phyloP scores from a whole-genome alignment of 2,113 vertebrate genomes.

The Condylura cristata region DNA sequence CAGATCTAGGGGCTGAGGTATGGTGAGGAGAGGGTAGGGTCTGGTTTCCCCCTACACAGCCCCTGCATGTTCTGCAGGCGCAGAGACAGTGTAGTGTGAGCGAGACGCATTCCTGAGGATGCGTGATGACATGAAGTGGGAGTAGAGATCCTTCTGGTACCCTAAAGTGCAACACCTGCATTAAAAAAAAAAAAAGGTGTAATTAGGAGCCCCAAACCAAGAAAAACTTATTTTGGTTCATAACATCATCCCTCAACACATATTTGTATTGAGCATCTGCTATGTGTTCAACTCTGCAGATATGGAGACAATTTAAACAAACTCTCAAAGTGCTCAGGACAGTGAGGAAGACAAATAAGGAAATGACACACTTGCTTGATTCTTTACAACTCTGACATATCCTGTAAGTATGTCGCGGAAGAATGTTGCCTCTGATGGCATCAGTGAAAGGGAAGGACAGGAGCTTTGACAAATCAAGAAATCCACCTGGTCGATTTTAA shows the following conservation, averaged over 20 bases:
- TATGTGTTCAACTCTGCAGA: neutral
- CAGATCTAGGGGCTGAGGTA: neutral
- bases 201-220: neutral
- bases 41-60: neutral
- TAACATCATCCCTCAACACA: neutral
- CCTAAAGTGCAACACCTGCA: neutral
- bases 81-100: neutral
- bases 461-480: neutral
- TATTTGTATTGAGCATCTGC: neutral
- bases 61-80: neutral
- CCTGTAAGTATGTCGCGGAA: neutral
- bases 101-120: neutral
- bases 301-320: neutral
- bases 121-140: neutral
- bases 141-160: neutral
- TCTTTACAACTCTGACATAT: neutral
- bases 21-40: neutral
- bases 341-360: conserved; percentile 2
- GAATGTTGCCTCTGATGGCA: neutral
- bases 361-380: neutral
- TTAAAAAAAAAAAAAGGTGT: neutral
- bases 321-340: neutral
- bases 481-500: neutral
- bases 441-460: neutral
- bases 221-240: neutral